A percentile compares a stretch with the other conserved stretches of the same genome.
Conservation (phyloP, 2,113 vertebrate species). For the Coptodon bakossiorum region DNA sequence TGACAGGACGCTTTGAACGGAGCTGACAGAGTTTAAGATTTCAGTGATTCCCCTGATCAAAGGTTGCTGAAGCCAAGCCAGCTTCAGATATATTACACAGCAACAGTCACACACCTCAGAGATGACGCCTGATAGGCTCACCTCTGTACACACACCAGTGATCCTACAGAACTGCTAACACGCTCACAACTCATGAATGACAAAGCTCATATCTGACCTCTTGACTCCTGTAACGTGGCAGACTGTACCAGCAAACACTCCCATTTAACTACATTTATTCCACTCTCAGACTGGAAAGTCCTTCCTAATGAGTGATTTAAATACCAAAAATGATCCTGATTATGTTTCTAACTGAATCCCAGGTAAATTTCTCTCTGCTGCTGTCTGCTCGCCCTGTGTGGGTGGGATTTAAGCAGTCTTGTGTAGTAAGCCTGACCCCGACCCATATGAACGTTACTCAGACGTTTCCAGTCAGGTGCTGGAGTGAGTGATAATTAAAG, state of each 20-base stretch:
- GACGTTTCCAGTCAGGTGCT: background rate
- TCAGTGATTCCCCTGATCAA: background rate
- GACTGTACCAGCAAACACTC: background rate
- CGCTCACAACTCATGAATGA: background rate
- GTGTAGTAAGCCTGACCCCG: background rate
- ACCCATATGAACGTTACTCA: background rate
- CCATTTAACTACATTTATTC: background rate
- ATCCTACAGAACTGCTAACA: background rate
- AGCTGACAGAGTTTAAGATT: background rate
- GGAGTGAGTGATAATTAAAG: background rate
- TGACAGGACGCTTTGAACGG: background rate
- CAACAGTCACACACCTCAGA: background rate
- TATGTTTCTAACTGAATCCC: background rate
- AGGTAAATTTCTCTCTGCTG: background rate
- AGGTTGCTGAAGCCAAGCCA: background rate
- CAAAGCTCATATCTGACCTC: background rate
- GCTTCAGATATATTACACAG: background rate
- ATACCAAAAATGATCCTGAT: background rate
- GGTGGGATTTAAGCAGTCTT: background rate
- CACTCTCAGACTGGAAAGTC: background rate
- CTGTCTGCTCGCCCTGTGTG: background rate
- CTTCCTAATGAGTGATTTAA: background rate
- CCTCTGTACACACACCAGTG: background rate
- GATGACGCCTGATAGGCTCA: background rate
- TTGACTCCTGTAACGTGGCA: background rate